Percentiles rank a stretch among this genome's conserved stretches.
Conservation (phyloP, 2,888 invertebrate genomes). For the Papilio protenor region DNA sequence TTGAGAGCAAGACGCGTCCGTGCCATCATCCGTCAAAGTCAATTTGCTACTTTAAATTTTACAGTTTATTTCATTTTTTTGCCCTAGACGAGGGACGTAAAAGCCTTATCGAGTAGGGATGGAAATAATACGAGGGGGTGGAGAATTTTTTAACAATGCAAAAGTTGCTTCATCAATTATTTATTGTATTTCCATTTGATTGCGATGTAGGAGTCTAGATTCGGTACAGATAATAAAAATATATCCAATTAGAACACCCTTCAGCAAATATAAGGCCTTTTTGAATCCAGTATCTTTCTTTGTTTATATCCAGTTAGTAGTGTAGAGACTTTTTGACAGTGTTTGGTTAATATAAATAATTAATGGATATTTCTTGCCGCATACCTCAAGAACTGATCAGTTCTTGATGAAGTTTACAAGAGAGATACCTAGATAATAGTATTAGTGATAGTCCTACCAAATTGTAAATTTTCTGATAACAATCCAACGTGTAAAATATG, state of each 20-base stretch:
- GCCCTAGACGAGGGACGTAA: slow-evolving; percentile 65
- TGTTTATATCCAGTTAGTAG: too few species aligned
- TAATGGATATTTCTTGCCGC: too few species aligned
- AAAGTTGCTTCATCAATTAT: slow-evolving; percentile 75
- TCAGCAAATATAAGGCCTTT: too few species aligned
- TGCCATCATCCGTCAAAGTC: slow-evolving; percentile 78
- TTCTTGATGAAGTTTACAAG: too few species aligned
- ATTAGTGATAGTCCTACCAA: too few species aligned
- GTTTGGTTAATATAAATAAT: too few species aligned
- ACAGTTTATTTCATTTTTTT: slow-evolving; percentile 73
- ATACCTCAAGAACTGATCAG: too few species aligned
- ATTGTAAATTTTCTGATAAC: too few species aligned
- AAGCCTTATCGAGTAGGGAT: slow-evolving; percentile 78
- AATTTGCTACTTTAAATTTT: slow-evolving; percentile 80
- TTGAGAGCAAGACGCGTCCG: slow-evolving; percentile 77
- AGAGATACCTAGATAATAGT: too few species aligned
- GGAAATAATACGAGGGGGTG: slow-evolving; percentile 67
- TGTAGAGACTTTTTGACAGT: too few species aligned
- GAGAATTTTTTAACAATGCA: slow-evolving; percentile 70
- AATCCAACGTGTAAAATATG: too few species aligned
- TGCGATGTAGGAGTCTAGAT: slow-evolving; percentile 51
- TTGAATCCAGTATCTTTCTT: too few species aligned
- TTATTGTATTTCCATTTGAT: slow-evolving; percentile 59
- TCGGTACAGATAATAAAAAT: slow-evolving; percentile 31
- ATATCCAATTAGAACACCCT: slow-evolving; percentile 18